Conservation (phyloP, 2,888 invertebrate species). For the Apodemia mormo region DNA sequence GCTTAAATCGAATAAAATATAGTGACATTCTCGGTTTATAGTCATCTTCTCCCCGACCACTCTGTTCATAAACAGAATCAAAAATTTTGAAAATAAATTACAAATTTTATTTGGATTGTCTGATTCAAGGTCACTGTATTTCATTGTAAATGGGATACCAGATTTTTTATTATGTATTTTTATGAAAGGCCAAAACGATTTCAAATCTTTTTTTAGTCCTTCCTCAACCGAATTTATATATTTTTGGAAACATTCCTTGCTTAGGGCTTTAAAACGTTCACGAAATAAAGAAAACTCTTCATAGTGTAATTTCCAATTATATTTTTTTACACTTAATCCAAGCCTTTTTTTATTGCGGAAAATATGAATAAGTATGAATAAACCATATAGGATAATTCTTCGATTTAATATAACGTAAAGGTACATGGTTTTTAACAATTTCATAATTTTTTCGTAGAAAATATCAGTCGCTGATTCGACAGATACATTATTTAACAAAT, state of each 20-base stretch:
- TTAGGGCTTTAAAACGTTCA: too few relatives aligned
- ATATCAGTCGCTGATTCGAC: neutral
- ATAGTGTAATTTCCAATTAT: too few relatives aligned
- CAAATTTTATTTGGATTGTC: neutral
- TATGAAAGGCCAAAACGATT: conserved; percentile 13
- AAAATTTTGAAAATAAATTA: conserved; percentile 9
- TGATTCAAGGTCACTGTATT: neutral
- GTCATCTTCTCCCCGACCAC: neutral
- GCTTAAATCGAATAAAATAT: neutral
- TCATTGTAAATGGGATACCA: conserved; percentile 9
- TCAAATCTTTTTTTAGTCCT: neutral
- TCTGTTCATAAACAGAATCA: conserved; percentile 12
- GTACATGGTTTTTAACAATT: too few relatives aligned
- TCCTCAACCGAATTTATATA: too few relatives aligned
- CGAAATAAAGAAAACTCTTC: too few relatives aligned
- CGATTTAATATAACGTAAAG: too few relatives aligned
- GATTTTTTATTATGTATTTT: neutral
- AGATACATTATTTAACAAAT: neutral
- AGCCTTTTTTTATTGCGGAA: too few relatives aligned
- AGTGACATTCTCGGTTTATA: neutral
- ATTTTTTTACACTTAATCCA: too few relatives aligned
- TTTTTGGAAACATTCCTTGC: too few relatives aligned
- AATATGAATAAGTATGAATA: too few relatives aligned
- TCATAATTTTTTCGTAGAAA: conserved; percentile 2
- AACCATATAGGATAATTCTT: too few relatives aligned